phyloP scores from a whole-genome alignment of 2,113 vertebrate species.

The Elephantulus edwardii region DNA sequence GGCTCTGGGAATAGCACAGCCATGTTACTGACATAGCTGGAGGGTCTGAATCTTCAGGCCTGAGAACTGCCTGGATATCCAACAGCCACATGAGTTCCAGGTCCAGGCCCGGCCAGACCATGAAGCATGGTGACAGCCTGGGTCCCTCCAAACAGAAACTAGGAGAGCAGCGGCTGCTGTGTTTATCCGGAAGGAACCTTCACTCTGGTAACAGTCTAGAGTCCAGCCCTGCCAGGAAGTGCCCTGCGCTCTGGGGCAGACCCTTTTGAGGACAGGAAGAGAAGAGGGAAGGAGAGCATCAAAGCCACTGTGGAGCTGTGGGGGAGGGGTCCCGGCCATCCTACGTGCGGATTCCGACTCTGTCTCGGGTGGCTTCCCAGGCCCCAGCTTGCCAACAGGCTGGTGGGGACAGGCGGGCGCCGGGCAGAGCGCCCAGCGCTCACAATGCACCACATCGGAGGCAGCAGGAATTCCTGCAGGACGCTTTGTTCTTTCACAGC shows the following conservation, averaged over 20 bases:
- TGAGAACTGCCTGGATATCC: neutral
- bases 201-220: constrained; percentile 52
- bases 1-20: neutral
- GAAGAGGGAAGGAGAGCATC: constrained; percentile 70
- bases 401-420: neutral
- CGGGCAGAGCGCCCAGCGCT: constrained; percentile 72
- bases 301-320: constrained; percentile 51
- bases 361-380: neutral
- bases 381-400: neutral
- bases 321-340: neutral
- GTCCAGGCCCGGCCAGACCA: neutral
- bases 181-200: constrained; percentile 83
- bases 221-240: constrained; percentile 80
- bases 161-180: neutral
- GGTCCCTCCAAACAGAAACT: neutral
- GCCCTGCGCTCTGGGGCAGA: constrained; percentile 46
- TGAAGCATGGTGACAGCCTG: constrained; percentile 42
- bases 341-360: neutral
- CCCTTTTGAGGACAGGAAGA: constrained; percentile 83
- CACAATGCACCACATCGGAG: constrained; percentile 72
- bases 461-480: constrained; percentile 83
- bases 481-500: constrained; percentile 74
- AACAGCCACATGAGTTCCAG: too few species aligned
- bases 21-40: neutral
- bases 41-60: neutral